Base-by-base conservation (phyloP, 2,113 vertebrate species). In the Hoplias malabaricus region DNA sequence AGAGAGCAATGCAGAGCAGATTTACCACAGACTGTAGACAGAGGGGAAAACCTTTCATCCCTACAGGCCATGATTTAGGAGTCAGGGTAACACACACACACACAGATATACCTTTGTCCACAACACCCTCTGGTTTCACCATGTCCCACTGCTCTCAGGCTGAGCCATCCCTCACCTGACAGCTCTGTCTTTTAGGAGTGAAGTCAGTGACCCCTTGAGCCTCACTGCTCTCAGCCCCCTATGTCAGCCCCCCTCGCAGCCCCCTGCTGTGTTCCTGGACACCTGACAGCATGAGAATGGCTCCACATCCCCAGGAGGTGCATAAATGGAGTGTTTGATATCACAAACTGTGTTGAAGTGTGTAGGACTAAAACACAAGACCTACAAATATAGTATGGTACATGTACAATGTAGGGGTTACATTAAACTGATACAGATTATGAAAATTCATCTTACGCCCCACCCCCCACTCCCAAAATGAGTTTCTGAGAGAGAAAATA, bases 1-100 rank as follows among this genome's bases (percentile, higher is more conserved):
- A 70, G 71, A 77, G 86, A 16, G 43, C 75, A 50, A 71, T 62
- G 46, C 42, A 78, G 27, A 71, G 50, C 38, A 69, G 75, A 73
- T 73, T 82, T 75, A 83, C 42, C 56, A 6, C 29, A 42, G 54
- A 57, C 27, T n/a, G 31, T 34, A 62, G 66, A 70, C 62, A 59
- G 19, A 33, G 33, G 48, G 38, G 36, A 13, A 40, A 54, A 21
- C 8, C 23, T 78, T 80, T 82, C 80, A 73, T 82, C 79, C 77
- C 71, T 33, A 56, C 53, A 57, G 72, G 74, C 73, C 67, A 31
- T 73, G 38, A 79, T 53, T 74, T 67, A 57, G 14, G 61, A 81
- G 42, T 19, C 19, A 27, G 62, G 68, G 42, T 70, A 75, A 36
- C 29, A 46, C 36, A 62, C 59, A 16, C 63, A 73, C 8, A 2